Percentiles rank a stretch among this genome's conserved stretches.
Conservation (phyloP, 2,797 vertebrate genomes). For the Lycodopsis pacificus region DNA sequence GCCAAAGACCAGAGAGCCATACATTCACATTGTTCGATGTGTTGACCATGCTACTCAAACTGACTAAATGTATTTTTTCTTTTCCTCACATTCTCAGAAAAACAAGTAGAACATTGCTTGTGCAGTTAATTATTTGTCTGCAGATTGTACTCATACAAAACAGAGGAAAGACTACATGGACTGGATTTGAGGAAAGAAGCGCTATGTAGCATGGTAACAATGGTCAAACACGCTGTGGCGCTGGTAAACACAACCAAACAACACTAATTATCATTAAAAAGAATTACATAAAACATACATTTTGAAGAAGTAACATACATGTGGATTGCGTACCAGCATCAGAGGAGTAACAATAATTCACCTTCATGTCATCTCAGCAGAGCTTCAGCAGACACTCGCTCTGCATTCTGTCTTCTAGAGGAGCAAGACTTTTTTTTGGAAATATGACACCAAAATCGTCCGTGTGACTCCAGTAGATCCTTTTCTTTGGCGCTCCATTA, state of each 20-base stretch:
- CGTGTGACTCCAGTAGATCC: conserved; percentile 11
- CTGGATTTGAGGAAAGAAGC: neutral
- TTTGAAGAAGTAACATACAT: conserved; percentile 39
- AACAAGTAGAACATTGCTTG: neutral
- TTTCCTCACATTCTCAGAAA: neutral
- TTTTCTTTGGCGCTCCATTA: conserved; percentile 20
- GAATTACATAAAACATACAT: conserved; percentile 41
- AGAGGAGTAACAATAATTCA: conserved; percentile 41
- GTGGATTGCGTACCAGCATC: conserved; percentile 13
- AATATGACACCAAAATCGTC: neutral
- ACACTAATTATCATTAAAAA: conserved; percentile 18
- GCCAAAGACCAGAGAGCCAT: conserved; percentile 34
- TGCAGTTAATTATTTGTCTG: neutral
- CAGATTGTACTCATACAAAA: neutral
- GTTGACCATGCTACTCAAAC: conserved; percentile 1
- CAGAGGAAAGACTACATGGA: neutral
- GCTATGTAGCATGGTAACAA: conserved; percentile 17
- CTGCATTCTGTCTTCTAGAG: conserved; percentile 6
- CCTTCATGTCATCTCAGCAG: conserved; percentile 35
- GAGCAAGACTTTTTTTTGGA: neutral
- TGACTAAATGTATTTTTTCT: neutral
- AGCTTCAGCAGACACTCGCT: conserved; percentile 5
- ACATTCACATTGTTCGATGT: neutral
- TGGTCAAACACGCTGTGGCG: conserved; percentile 38
- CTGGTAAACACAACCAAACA: conserved; percentile 21